Conservation (phyloP, 2,797 vertebrate species). For the Syndactyla subalaris region DNA sequence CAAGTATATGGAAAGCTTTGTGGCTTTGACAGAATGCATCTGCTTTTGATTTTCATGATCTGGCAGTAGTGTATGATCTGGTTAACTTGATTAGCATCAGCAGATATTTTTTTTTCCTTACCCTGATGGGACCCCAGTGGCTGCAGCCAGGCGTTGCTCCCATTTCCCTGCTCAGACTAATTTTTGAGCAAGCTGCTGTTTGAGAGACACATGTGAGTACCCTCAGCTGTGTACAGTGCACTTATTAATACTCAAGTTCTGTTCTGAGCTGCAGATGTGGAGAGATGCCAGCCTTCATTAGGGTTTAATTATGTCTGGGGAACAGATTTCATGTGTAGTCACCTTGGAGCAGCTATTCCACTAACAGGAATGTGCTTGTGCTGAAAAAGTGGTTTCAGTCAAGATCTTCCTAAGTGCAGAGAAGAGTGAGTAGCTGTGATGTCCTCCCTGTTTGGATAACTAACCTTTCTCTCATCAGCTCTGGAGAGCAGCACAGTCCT, state of each 20-base stretch:
- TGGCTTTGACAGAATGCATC: background rate
- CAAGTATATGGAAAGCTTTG: background rate
- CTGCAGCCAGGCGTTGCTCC: background rate
- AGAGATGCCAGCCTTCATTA: constrained; percentile 34
- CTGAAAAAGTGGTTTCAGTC: constrained; percentile 1
- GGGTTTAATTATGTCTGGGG: constrained; percentile 7
- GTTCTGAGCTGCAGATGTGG: constrained; percentile 8
- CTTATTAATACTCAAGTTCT: background rate
- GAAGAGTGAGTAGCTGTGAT: background rate
- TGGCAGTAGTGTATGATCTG: background rate
- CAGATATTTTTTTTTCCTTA: background rate
- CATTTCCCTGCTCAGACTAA: background rate
- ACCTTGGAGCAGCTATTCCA: background rate
- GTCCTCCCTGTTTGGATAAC: background rate
- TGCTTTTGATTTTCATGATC: background rate
- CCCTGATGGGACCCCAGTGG: background rate
- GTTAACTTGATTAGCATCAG: background rate
- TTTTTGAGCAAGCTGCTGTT: background rate
- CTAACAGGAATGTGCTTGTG: background rate
- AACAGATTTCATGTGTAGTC: background rate
- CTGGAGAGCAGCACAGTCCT: background rate
- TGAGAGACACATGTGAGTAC: background rate
- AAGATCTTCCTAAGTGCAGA: background rate
- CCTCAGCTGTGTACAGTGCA: background rate
- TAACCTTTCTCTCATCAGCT: background rate